phyloP scores from a whole-genome alignment of 1,140 invertebrate species.

The Sinonovacula constricta region DNA sequence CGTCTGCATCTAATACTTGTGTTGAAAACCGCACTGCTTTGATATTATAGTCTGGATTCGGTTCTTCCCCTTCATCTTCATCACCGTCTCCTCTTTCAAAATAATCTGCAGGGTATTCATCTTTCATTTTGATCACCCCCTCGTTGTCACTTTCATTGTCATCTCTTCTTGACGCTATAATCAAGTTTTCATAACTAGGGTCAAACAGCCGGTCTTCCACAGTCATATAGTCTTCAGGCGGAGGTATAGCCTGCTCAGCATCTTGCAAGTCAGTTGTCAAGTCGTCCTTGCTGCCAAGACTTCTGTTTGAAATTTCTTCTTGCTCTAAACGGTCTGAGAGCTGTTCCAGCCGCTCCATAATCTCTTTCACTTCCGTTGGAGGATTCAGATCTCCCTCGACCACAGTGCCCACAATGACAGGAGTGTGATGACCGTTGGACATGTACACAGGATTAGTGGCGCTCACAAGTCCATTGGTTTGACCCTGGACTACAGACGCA shows the following conservation, averaged over 20 bases:
- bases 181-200: too few relatives aligned
- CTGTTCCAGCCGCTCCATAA: slow-evolving; percentile 15
- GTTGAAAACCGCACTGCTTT: slow-evolving; percentile 50
- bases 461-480: too few relatives aligned
- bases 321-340: slow-evolving; percentile 6
- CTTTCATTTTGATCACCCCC: not conserved
- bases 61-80: slow-evolving; percentile 42
- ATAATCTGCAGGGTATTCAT: not conserved
- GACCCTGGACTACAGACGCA: too few relatives aligned
- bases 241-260: not conserved
- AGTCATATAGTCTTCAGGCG: not conserved
- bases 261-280: not conserved
- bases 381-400: not conserved
- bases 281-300: not conserved
- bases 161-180: too few relatives aligned
- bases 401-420: too few relatives aligned
- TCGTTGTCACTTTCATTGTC: not conserved
- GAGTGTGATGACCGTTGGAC: too few relatives aligned
- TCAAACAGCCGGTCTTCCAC: not conserved
- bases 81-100: not conserved
- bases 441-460: too few relatives aligned
- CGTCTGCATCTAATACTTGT: slow-evolving; percentile 50
- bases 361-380: slow-evolving; percentile 7
- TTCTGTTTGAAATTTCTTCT: not conserved
- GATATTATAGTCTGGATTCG: slow-evolving; percentile 51